Evolutionary conservation across 1,140 invertebrate species (phyloP), one percentile per base, ranked within the genome.

Genomic region (Psilanteris sp.): DNA sequence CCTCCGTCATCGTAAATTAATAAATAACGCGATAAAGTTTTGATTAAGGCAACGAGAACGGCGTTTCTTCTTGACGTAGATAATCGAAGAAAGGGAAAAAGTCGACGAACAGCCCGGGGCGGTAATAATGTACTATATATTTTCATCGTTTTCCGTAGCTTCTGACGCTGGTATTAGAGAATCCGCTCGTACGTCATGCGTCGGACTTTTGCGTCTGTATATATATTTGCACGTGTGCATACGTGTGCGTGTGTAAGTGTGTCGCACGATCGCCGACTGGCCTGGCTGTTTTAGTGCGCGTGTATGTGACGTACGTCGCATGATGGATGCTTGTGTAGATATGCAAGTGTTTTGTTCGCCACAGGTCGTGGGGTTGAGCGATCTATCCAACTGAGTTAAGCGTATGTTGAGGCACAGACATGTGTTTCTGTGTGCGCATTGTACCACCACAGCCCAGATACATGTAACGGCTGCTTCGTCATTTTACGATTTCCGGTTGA

Each of bases 281-380:
- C n/a, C n/a, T 31, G 26, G 13, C 9, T 14, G 15, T 11, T 9
- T 10, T n/a, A n/a, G 50, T 44, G 22, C 3, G 46, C 13, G 9
- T 59, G 52, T 52, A 9, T 14, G 37, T 37, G 64, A 66, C 52
- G 44, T 50, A 54, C 14, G 59, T 62, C 43, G 29, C 27, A 75
- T 77, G 66, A 79, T 80, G 77, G 79, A 79, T 79, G 73, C 59
- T 39, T 32, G 44, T 62, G 64, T 59, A 81, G 74, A 79, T 81
- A 77, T 67, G 74, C 79, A 76, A 81, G 79, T 77, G 77, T 77
- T 81, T 81, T 81, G 79, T 81, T 81, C 76, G 61, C 72, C 61
- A 46, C 71, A 68, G 68, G 48, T 59, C 37, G 50, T 64, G 32
- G 52, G 44, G 48, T 50, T 37, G 72, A 41, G 67, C 67, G 77